A percentile compares a stretch with the other conserved stretches of the same genome.
These are phyloP conservation scores for Myotis davidii DNA, from an alignment of 2,113 vertebrate genomes.

Conservation along the genomic window DNA sequence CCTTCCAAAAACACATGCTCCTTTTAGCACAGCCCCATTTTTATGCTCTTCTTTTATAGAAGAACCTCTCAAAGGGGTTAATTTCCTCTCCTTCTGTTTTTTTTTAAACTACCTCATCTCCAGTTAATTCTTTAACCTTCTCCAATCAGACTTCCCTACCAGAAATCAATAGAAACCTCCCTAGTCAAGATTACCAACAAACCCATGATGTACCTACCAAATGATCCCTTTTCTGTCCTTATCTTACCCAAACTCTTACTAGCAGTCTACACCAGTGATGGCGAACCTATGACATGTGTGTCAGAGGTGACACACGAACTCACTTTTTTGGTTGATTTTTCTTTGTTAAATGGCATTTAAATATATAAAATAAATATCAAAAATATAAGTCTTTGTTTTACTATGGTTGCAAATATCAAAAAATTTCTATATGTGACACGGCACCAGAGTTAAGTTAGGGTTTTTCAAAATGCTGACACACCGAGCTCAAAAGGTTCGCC, in stretches of 20 bases:
- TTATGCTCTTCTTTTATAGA: neutral
- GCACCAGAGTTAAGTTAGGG: too few species aligned
- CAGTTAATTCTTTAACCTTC: neutral
- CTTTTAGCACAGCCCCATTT: neutral
- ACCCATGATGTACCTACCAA: neutral
- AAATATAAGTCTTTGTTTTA: too few species aligned
- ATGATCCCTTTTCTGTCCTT: neutral
- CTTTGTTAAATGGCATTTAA: too few species aligned
- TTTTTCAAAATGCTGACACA: too few species aligned
- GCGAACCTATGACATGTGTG: too few species aligned
- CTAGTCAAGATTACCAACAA: neutral
- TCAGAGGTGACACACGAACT: too few species aligned
- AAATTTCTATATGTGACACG: too few species aligned
- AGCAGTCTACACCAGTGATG: neutral
- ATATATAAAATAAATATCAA: too few species aligned
- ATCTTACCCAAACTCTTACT: neutral
- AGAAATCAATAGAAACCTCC: neutral
- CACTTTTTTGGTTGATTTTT: too few species aligned
- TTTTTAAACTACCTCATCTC: neutral
- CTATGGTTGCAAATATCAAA: too few species aligned
- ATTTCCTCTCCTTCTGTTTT: neutral
- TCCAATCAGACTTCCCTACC: neutral
- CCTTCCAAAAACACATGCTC: neutral
- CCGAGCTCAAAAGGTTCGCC: too few species aligned
- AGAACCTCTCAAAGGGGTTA: neutral